Base-by-base conservation (phyloP, 2,113 vertebrate species). In the Junco hyemalis region DNA sequence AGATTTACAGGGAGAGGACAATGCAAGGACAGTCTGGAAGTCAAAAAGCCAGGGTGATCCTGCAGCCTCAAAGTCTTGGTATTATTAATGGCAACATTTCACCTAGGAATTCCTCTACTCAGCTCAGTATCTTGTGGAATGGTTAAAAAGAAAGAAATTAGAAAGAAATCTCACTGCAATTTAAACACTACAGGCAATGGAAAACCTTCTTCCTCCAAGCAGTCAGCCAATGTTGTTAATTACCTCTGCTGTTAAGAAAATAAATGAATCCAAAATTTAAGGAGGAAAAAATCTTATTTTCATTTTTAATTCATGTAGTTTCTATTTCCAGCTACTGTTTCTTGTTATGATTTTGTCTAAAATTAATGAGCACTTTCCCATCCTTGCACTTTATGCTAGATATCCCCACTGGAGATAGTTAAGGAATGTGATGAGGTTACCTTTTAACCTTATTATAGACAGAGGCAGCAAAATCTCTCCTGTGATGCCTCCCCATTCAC, bases 361-460 rank as follows among this genome's bases (percentile, higher is more conserved):
- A 95, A 73, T 59, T 83, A 94, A 95, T 63, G 64, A 94, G 45
- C 21, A 33, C n/a, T 86, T 71, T 88, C 18, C 51, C 31, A 77
- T 45, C 23, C 81, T 57, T 84, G 28, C 19, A 21, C 47, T 85
- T 40, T 51, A 45, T 24, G 12, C 85, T 31, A 77, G 63, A 57
- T 63, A 86, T 54, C 69, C 71, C 71, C 81, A 42, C 14, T 63
- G 63, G 87, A 95, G 66, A 44, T 11, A 71, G 28, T 70, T 42
- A 63, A 11, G 91, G 59, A 66, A 84, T 59, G 44, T 56, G 66
- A 94, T 82, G 45, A 82, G 71, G 71, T 63, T 90, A 82, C 35
- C 81, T 92, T 90, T 90, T 94, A 90, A 94, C 87, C 81, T 95
- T 83, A 78, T 74, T 74, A 95, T 56, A 92, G 81, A 71, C 47